Evolutionary conservation across 1,140 invertebrate genomes (phyloP), one percentile per base, ranked within the genome.

Genomic region (Dufourea novaeangliae): DNA sequence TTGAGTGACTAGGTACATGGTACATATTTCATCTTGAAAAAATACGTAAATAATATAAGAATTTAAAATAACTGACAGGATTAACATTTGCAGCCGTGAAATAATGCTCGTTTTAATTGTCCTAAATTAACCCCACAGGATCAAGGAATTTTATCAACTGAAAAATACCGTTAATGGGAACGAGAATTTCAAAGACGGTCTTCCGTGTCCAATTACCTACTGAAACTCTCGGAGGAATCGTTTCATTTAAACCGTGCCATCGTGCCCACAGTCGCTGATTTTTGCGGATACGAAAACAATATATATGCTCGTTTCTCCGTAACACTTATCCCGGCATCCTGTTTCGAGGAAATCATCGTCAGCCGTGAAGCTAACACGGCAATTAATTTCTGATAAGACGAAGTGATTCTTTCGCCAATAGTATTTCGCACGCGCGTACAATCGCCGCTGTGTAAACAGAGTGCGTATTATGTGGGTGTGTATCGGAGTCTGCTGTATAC

Each of bases 381-480:
- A 74, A 74, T 74, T 74, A 74, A 74, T 67, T 66, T 62, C 14
- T 54, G n/a, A 74, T 67, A 74, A 67, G 20, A 1, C 25, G 6
- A n/a, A n/a, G 37, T 7, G 25, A 32, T 73, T 64, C 29, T 67
- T 67, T 32, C 10, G 20, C 27, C 4, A 41, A 39, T 54, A 39
- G 37, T 46, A n/a, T 46, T 57, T n/a, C n/a, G n/a, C 44, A 57
- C 66, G 11, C 8, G 0, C n/a, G 34, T 20, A 59, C 52, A n/a
- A 11, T 27, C 14, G n/a, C 20, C 20, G 20, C 20, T 22, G 12
- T 1, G 22, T 22, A 25, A 20, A 29, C 29, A 59, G 2, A 20
- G 39, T 25, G 29, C n/a, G 59, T 1, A 22, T 20, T 25, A n/a
- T 25, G 22, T 12, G 25, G 8, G 12, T 2, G 1, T 25, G 11